phyloP scores from a whole-genome alignment of 2,797 vertebrate species.

The Periophthalmus magnuspinnatus region DNA sequence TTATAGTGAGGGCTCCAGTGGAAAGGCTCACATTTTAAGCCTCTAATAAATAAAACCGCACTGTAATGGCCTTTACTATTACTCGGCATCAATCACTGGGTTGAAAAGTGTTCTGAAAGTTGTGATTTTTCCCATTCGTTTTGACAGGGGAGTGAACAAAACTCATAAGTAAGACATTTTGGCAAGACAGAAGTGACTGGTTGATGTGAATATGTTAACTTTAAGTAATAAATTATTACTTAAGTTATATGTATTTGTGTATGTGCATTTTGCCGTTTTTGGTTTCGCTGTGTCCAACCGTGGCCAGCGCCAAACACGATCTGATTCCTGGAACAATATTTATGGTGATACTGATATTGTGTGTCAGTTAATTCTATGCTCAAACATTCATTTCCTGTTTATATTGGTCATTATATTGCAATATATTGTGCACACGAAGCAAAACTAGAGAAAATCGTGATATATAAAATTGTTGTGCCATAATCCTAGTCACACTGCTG shows the following conservation, averaged over 20 bases:
- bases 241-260: neutral
- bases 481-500: neutral
- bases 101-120: neutral
- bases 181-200: neutral
- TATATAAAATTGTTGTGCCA: too few species aligned
- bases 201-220: neutral
- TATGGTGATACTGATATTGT: too few species aligned
- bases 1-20: constrained; percentile 15
- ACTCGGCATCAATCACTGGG: neutral
- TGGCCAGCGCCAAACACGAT: too few species aligned
- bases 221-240: neutral
- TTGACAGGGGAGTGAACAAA: constrained; percentile 5
- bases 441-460: too few species aligned
- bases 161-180: neutral
- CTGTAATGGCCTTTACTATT: constrained; percentile 8
- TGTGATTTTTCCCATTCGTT: neutral
- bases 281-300: too few species aligned
- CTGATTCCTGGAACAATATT: too few species aligned
- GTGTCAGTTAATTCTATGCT: too few species aligned
- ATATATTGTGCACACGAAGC: neutral
- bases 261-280: neutral
- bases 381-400: too few species aligned
- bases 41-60: constrained; percentile 16
- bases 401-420: neutral
- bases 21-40: constrained; percentile 15